Conservation (phyloP, 1,140 invertebrate species). For the Brachionus asplanchnoidis region DNA sequence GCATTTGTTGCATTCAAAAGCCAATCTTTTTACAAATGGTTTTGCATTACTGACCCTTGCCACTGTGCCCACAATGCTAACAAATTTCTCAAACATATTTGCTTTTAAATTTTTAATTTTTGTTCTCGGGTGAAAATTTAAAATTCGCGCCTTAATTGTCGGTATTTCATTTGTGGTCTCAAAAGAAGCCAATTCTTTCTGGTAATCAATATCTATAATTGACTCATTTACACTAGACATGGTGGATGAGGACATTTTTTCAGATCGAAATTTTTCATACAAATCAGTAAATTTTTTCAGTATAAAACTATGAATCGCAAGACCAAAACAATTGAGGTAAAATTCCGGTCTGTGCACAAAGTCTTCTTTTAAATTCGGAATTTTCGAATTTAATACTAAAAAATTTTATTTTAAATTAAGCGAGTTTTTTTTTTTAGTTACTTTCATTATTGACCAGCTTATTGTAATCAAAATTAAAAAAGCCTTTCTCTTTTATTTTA, state of each 20-base stretch:
- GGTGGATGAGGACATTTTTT: slow-evolving; percentile 23
- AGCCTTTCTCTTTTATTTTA: slow-evolving; percentile 38
- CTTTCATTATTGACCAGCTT: not conserved
- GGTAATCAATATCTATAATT: slow-evolving; percentile 25
- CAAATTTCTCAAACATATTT: slow-evolving; percentile 64
- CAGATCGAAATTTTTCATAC: slow-evolving; percentile 7
- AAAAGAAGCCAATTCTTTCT: slow-evolving; percentile 15
- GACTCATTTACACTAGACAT: not conserved
- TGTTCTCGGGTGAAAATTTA: slow-evolving; percentile 31
- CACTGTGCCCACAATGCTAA: slow-evolving; percentile 77
- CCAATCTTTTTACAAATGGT: slow-evolving; percentile 69
- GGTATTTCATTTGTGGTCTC: slow-evolving; percentile 16
- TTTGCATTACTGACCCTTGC: slow-evolving; percentile 73
- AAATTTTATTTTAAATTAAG: not conserved
- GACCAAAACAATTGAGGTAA: not conserved
- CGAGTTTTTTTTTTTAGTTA: not conserved
- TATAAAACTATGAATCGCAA: slow-evolving; percentile 13
- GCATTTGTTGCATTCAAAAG: slow-evolving; percentile 73
- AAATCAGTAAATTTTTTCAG: slow-evolving; percentile 2
- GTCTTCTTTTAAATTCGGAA: slow-evolving; percentile 4
- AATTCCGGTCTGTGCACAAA: slow-evolving; percentile 29
- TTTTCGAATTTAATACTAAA: not conserved
- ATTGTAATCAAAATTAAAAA: slow-evolving; percentile 27
- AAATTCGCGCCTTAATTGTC: slow-evolving; percentile 18
- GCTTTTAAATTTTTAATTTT: slow-evolving; percentile 31